Evolutionary conservation across 2,113 vertebrate genomes (phyloP), one percentile per base, ranked within the genome.

Genomic region (Entomyzon cyanotis): DNA sequence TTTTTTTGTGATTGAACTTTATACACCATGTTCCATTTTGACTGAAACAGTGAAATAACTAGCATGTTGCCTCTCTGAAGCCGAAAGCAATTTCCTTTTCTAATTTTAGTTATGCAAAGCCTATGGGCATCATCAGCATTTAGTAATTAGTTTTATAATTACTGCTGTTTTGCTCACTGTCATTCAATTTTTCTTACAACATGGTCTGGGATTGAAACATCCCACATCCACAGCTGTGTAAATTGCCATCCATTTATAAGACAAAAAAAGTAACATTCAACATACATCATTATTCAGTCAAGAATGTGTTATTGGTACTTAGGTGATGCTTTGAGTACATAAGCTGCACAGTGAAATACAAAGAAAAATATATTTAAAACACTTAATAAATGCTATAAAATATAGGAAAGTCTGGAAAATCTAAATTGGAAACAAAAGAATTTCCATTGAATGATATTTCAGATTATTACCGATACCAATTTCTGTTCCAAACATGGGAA

Each of bases 111-210:
- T 99, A 99, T 99, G 99, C 99, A 99, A 99, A 99, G 99, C 99
- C 99, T 99, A 98, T 99, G 99, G 99, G 99, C 99, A 99, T 99
- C 99, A 99, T 99, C 99, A 99, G 98, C 99, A 98, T 99, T 99
- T 99, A 99, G 99, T 99, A 99, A 99, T 99, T 99, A 99, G 98
- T 99, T 99, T 99, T 99, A 99, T 99, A 99, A 99, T 99, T 99
- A 99, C 99, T 99, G 98, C 99, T 99, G 99, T 99, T 99, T 99
- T 98, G 98, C 98, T 99, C 98, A 98, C 98, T 98, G 99, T 99
- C 99, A 98, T 98, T 99, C 98, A 98, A 99, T 99, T 99, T 99
- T 99, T 99, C 99, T 99, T 99, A 99, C 98, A 99, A 98, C 98
- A 98, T 98, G 98, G 98, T 98, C 97, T 98, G 98, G 98, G 98